A percentile compares a stretch with the other conserved stretches of the same genome.
phyloP scores from a whole-genome alignment of 2,797 vertebrate genomes.

The Hypotaenidia philippensis region DNA sequence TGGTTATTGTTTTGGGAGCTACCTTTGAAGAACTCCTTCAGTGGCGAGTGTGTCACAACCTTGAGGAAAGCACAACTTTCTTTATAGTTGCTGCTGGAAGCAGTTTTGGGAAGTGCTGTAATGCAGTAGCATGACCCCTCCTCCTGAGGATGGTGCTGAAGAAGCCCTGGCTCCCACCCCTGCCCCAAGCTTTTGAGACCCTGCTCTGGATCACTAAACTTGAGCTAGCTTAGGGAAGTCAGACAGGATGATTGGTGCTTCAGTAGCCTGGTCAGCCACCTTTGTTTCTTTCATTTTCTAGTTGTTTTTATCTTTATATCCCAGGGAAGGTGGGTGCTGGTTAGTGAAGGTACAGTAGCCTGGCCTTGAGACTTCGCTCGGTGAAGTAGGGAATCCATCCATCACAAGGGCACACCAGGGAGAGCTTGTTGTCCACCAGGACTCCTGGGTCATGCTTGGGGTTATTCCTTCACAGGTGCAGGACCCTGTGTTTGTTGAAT shows the following conservation, averaged over 20 bases:
- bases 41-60: not conserved
- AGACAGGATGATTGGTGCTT: not conserved
- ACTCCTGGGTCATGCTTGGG: too few relatives aligned
- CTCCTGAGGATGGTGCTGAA: not conserved
- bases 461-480: too few relatives aligned
- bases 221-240: not conserved
- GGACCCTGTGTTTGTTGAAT: too few relatives aligned
- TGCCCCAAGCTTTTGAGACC: not conserved
- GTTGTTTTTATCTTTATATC: not conserved
- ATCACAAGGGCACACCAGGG: too few relatives aligned
- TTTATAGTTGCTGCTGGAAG: not conserved
- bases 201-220: not conserved
- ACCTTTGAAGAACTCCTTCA: not conserved
- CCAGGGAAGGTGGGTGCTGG: not conserved
- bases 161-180: not conserved
- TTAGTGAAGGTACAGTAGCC: not conserved
- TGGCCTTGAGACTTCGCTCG: not conserved
- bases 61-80: not conserved
- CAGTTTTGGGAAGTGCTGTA: not conserved
- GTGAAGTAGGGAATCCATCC: not conserved
- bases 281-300: not conserved
- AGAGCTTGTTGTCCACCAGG: too few relatives aligned
- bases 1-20: not conserved
- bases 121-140: fast-evolving
- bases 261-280: not conserved